Evolutionary conservation across 1,140 invertebrate species (phyloP), one percentile per base, ranked within the genome.

Genomic region (Proales similis): DNA sequence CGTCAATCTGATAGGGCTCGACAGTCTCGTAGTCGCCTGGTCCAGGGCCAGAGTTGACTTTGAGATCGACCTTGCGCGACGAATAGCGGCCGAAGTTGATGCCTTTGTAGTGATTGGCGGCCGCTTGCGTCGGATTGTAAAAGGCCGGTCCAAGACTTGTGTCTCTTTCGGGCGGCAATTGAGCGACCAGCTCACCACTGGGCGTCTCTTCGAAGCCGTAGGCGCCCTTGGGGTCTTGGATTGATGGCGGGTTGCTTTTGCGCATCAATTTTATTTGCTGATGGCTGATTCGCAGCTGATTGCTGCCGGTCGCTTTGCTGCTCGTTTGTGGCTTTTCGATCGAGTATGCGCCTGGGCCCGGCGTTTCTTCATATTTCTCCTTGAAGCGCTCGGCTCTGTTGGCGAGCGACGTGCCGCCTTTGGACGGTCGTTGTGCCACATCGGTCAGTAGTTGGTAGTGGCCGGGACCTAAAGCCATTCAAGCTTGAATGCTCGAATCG

Each of bases 151-250:
- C 74, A 6, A 76, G 43, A 11, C 68, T 66, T 6, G 43, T 49
- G 51, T 76, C 74, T 62, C 67, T 69, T 32, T 67, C 65, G 26
- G 74, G 74, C 14, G 72, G 66, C 7, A 71, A 69, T 48, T 76
- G 74, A 65, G 70, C 71, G 61, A 72, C 70, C 3, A 76, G 61
- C 3, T 68, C 69, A 4, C 74, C 74, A 67, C 75, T 72, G 22
- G 73, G 70, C 67, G 71, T 70, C 62, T 76, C 74, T 64, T 76
- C 74, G 67, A 72, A 76, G 3, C 74, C 74, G 65, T 71, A 76
- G 5, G 74, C 71, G 64, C 71, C 68, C 24, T 72, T 71, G 20
- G 71, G 71, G 45, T 67, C 68, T 7, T 74, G 74, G 42, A 76
- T 76, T 42, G 74, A 75, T 6, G 74, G 74, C 1, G 74, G 74